Percentiles rank a stretch among this genome's conserved stretches.
phyloP scores from a whole-genome alignment of 92 coral and sea anemone species.

The Porites lobata region DNA sequence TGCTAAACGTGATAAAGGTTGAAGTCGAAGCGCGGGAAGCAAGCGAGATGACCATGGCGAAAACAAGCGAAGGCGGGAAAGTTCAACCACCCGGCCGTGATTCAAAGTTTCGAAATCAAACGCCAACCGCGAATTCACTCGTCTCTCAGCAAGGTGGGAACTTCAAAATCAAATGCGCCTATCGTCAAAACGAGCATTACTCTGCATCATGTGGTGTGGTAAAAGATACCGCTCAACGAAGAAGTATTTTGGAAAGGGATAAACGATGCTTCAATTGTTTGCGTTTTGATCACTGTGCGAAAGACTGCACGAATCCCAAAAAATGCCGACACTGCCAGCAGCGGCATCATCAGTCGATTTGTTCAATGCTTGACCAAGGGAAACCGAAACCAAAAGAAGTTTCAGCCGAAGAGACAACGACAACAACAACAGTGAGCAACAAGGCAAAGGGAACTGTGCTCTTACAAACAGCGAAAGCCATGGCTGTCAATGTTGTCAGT shows the following conservation, averaged over 20 bases:
- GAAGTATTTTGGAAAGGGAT: slow-evolving; percentile 38
- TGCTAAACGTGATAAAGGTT: slow-evolving; percentile 45
- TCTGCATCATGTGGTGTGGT: slow-evolving; percentile 23
- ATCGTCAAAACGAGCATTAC: slow-evolving; percentile 11
- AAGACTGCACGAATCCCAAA: slow-evolving; percentile 14
- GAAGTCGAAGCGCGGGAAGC: slow-evolving; percentile 58
- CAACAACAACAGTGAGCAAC: slow-evolving; percentile 38
- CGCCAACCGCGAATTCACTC: neutral
- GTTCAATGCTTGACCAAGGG: slow-evolving; percentile 1
- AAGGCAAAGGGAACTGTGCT: slow-evolving; percentile 54
- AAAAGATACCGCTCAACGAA: slow-evolving; percentile 18
- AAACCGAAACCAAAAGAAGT: slow-evolving; percentile 20
- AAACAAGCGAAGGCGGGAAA: too few species aligned
- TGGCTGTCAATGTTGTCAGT: slow-evolving; percentile 28
- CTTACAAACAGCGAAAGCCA: slow-evolving; percentile 63
- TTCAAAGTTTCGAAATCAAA: slow-evolving; percentile 1
- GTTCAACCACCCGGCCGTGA: slow-evolving; percentile 6
- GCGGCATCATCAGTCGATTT: slow-evolving; percentile 57
- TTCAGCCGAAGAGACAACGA: slow-evolving; percentile 15
- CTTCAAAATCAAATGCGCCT: slow-evolving; percentile 26
- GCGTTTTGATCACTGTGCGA: slow-evolving; percentile 8
- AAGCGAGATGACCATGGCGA: slow-evolving; percentile 30
- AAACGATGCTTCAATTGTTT: slow-evolving; percentile 53
- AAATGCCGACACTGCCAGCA: slow-evolving; percentile 49
- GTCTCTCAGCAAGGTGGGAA: neutral